Conservation (phyloP, 2,888 invertebrate species). For the Pterobdella sp. region DNA sequence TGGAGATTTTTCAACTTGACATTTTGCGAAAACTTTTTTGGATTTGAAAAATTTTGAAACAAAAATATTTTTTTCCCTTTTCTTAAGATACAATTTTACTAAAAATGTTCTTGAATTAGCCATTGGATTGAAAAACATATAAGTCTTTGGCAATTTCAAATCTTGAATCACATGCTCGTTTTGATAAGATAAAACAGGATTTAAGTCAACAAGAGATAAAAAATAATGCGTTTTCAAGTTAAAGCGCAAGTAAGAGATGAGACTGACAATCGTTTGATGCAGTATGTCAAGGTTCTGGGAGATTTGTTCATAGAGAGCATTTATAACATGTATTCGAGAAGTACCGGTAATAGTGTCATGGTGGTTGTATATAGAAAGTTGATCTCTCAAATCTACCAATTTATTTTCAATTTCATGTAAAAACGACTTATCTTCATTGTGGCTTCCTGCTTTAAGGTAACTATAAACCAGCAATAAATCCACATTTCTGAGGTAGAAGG, state of each 20-base stretch:
- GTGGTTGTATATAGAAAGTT: conserved; percentile 33
- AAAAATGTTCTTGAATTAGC: no score
- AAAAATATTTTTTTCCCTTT: no score
- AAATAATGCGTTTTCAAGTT: neutral
- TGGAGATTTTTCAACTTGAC: no score
- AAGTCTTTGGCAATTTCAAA: neutral
- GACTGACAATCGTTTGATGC: neutral
- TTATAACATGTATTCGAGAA: conserved; percentile 29
- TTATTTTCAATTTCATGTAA: neutral
- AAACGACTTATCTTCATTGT: neutral
- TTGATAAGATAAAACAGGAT: neutral
- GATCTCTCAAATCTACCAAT: conserved; percentile 6
- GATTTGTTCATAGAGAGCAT: neutral
- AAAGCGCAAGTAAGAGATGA: neutral
- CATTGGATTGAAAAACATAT: neutral
- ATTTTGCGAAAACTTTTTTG: no score
- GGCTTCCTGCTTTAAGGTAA: neutral
- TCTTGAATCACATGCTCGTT: neutral
- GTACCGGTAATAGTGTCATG: conserved; percentile 38
- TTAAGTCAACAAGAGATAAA: neutral
- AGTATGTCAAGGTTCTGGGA: neutral
- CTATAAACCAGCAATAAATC: neutral
- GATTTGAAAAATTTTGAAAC: no score
- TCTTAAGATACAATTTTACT: no score
- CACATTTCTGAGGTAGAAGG: conserved; percentile 1